Evolutionary conservation across 2,113 vertebrate species (phyloP), one percentile per base, ranked within the genome.

Genomic region (Lampris incognitus): DNA sequence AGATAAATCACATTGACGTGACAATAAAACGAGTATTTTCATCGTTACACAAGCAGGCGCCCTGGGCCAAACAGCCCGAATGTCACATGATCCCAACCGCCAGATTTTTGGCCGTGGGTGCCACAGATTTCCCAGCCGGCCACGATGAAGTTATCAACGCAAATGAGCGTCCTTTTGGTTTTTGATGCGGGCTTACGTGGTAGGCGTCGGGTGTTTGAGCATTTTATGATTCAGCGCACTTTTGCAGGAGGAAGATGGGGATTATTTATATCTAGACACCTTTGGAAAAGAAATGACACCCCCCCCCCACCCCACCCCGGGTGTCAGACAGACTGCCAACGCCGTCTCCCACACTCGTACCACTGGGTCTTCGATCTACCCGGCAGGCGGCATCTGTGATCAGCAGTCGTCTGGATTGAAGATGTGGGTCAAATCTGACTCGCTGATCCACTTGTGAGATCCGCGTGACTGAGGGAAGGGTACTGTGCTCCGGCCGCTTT

Each of bases 201-300:
- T 81, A 91, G 87, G 83, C 87, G 91, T 90, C 89, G 84, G 84
- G 44, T 58, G 75, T 66, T 70, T 84, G 2, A 3, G 72, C 81
- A 48, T 6, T 69, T 78, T 82, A 76, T 65, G 60, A 87, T 64
- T 59, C 39, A 62, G 62, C 39, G 66, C 39, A n/a, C 48, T 44
- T 61, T 51, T 0, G 1, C 49, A 62, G 50, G 39, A 2, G 2
- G 24, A n/a, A 59, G 68, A 59, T 91, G 91, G 88, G 83, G 67
- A 83, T 87, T 85, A 70, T 78, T 76, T 83, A 91, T 87, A 93
- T 87, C 89, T 82, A 76, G 58, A 74, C 82, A 36, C 88, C 90
- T 13, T 13, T 46, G 44, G 7, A 7, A 46, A 46, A 46, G 4
- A 46, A 46, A 24, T 24, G 0, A 24, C 24, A 24, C 24, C 24